Base-by-base conservation (phyloP, 1,140 invertebrate genomes). In the Patella vulgata region DNA sequence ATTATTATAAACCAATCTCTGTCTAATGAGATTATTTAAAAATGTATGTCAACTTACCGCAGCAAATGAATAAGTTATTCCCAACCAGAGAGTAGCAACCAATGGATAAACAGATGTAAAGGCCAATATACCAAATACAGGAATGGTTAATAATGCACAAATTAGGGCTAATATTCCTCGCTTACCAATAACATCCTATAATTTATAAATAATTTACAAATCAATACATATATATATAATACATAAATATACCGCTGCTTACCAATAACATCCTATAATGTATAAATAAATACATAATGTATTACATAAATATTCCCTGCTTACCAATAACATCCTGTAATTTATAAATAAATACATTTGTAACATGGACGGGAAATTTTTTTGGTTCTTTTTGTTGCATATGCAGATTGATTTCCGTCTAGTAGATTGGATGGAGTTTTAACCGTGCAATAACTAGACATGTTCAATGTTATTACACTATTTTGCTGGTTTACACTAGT, bases 11-110 rank as follows among this genome's bases (percentile, higher is more conserved):
- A n/a, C n/a, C n/a, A n/a, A n/a, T n/a, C n/a, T n/a, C n/a, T n/a
- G n/a, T n/a, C n/a, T n/a, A n/a, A n/a, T n/a, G n/a, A n/a, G n/a
- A n/a, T n/a, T n/a, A n/a, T n/a, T n/a, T n/a, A n/a, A n/a, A n/a
- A n/a, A n/a, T n/a, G n/a, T n/a, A n/a, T n/a, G n/a, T n/a, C n/a
- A 50, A 81, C 83, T 82, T 70, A 84, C 84, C 17, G 84, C 84
- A 66, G 83, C 83, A 70, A 85, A 77, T 14, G 82, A 84, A 70
- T 85, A 85, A n/a, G 83, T 85, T 28, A 84, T 50, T 40, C 84
- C 84, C 2, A 85, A 74, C 82, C 83, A 85, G 4, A 85, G 21
- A 12, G 81, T 85, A 19, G 77, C 64, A 8, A 85, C 73, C 2
- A 84, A 64, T 11, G 84, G 83, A 65, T 78, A 78, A 11, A 82